Evolutionary conservation across 2,888 invertebrate species (phyloP).

Genomic region (Phyllotreta striolata): DNA sequence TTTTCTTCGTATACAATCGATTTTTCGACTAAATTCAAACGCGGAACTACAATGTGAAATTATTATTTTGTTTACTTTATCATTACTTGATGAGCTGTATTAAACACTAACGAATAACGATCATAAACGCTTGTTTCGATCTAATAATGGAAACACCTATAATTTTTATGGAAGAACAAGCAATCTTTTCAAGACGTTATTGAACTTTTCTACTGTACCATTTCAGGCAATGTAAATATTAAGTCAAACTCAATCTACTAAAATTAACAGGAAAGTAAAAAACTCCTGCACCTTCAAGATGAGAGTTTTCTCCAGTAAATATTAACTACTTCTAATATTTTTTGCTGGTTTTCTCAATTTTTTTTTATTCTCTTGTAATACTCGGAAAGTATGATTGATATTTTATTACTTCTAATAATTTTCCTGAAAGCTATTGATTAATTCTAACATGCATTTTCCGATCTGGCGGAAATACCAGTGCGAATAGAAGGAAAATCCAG

Average conservation of each 20-base stretch:
- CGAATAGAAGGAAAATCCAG: too few species aligned
- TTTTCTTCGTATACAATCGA: too few species aligned
- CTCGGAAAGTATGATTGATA: slow-evolving; percentile 33
- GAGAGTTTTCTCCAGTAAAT: slow-evolving; percentile 35
- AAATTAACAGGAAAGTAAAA: too few species aligned
- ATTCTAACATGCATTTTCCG: slow-evolving; percentile 22
- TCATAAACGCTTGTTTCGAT: neutral
- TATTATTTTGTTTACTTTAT: too few species aligned
- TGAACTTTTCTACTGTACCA: slow-evolving; percentile 35
- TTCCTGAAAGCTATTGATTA: slow-evolving; percentile 21
- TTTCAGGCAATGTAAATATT: slow-evolving; percentile 38
- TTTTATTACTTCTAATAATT: slow-evolving; percentile 21
- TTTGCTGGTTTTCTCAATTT: slow-evolving; percentile 18
- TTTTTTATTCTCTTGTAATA: slow-evolving; percentile 33
- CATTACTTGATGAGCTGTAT: too few species aligned
- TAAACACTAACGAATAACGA: too few species aligned
- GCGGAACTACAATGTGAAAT: too few species aligned
- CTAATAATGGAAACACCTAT: slow-evolving; percentile 34
- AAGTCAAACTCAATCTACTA: slow-evolving; percentile 37
- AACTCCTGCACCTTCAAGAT: slow-evolving; percentile 31
- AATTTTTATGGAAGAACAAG: slow-evolving; percentile 12
- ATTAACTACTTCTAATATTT: slow-evolving; percentile 35
- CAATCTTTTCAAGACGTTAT: slow-evolving; percentile 27
- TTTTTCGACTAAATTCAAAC: too few species aligned
- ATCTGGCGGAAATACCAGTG: too few species aligned